Base-by-base conservation (phyloP, 35 echinoderm and acorn worm genomes). In the Apostichopus japonicus region DNA sequence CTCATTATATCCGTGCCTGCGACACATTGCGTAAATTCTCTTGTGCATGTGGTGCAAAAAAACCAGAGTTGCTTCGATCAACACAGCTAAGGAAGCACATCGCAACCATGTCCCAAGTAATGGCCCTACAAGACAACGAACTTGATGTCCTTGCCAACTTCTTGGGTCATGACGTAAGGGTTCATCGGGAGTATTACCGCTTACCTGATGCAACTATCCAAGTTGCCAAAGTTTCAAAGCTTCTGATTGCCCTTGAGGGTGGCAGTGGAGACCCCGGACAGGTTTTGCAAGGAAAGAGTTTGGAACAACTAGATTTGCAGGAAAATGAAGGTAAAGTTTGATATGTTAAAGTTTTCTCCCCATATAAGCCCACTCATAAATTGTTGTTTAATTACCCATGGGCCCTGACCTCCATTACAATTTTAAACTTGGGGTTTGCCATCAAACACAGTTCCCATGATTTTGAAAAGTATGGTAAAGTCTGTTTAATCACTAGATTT, bases 131-230 rank as follows among this genome's bases (percentile, higher is more conserved):
- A 73, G 83, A 94, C n/a, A 91, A 96, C 62, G 92, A 96, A 55
- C 75, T 96, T 9, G 95, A 96, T 77, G 82, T 94, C 0, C 56
- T 96, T 2, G 90, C 95, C 1, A 90, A 90, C 11, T 96, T 94
- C 54, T 24, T 96, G 5, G 95, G 93, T 22, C 95, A 96, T 59
- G 90, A 94, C 51, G 87, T 96, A 5, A 54, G 90, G 10, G 75
- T 90, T n/a, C 93, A 96, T 53, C 59, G 93, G 5, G 93, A 96
- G 55, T 96, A 90, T 63, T 94, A 97, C 65, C 24, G 95, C 0
- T 27, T 97, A 6, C 95, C 93, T 33, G 86, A 94, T 23, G 53
- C 79, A 24, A 76, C 92, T 6, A 55, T 92, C 8, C 95, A 94
- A 21, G 53, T 94, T 23, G 93, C 84, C 7, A 96, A n/a, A 76